Percentiles rank a stretch among this genome's conserved stretches.
phyloP scores from a whole-genome alignment of 2,888 invertebrate species.

The Ophion obscuratus region DNA sequence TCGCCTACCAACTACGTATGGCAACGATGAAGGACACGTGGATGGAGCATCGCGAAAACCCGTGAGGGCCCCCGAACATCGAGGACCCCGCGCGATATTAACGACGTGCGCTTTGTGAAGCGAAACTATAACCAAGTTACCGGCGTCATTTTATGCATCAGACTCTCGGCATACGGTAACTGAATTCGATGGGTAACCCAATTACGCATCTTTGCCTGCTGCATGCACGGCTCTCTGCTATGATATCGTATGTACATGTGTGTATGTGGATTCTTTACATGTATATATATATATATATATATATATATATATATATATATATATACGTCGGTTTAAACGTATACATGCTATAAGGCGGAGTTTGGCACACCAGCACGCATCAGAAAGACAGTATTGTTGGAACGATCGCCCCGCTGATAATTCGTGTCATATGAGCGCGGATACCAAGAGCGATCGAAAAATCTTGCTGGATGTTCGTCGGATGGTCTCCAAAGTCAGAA shows the following conservation, averaged over 20 bases:
- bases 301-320: too few species aligned
- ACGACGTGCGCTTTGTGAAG: conserved; percentile 83
- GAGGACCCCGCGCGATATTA: conserved; percentile 77
- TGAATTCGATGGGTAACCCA: conserved; percentile 84
- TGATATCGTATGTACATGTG: conserved; percentile 64
- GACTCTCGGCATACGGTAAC: conserved; percentile 83
- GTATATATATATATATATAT: too few species aligned
- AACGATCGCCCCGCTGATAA: conserved; percentile 23
- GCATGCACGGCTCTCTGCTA: conserved; percentile 58
- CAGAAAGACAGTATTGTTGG: conserved; percentile 67
- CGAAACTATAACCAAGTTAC: conserved; percentile 83
- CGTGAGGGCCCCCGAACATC: conserved; percentile 43
- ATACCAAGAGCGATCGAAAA: conserved; percentile 2
- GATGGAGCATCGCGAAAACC: conserved; percentile 57
- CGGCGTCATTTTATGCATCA: conserved; percentile 84
- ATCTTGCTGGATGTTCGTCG: too few species aligned
- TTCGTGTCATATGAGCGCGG: conserved; percentile 7
- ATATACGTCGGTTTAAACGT: not conserved
- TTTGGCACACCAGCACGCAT: conserved; percentile 19
- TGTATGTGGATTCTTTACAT: conserved; percentile 12
- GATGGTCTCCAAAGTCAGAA: conserved; percentile 25
- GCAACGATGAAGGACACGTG: conserved; percentile 43
- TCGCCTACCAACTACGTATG: not conserved
- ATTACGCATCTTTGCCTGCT: conserved; percentile 83
- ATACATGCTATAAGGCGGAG: conserved; percentile 11